Base-by-base conservation (phyloP, 1,140 invertebrate genomes). In the Coenobita brevimanus region DNA sequence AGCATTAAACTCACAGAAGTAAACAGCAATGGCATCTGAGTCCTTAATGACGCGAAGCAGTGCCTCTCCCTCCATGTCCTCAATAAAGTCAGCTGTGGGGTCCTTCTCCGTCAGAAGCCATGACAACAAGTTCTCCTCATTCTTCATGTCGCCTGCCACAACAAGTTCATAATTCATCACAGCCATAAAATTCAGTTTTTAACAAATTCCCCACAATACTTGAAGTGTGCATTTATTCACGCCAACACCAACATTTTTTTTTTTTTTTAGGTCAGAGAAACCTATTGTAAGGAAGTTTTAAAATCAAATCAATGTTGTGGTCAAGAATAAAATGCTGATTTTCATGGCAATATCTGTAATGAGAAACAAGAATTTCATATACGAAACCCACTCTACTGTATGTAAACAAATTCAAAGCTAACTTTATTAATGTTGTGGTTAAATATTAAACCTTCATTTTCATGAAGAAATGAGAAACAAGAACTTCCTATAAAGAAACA, bases 71-170 rank as follows among this genome's bases (percentile, higher is more conserved):
- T 91, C 89, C 33, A 93, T 76, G 81, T 93, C 93, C 91, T 93
- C 92, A 60, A 93, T 93, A 36, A 91, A 89, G 82, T 93, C 92
- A 17, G 91, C 90, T 24, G 78, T 64, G 3, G 93, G 93, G 89
- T 93, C 91, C 82, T 93, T 93, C 90, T 93, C 92, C 27, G 91
- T 90, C 8, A 93, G 76, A 2, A 98, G 93, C 97, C 97, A 98
- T 91, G 96, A 94, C 6, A 98, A 93, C 6, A 98, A 97, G 93
- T 97, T 96, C 91, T 98, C 96, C 93, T 98, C 97, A 92, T 98
- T 97, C 93, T 97, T 95, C 1, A 98, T 93, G 93, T 98, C 97
- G 43, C 97, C 94, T 94, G 83, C 33, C 21, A 4, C 13, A 24
- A 41, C 38, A 50, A n/a, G 17, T n/a, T n/a, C n/a, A n/a, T n/a